Conservation (phyloP, 1,140 invertebrate species). For the Phortica variegata region DNA sequence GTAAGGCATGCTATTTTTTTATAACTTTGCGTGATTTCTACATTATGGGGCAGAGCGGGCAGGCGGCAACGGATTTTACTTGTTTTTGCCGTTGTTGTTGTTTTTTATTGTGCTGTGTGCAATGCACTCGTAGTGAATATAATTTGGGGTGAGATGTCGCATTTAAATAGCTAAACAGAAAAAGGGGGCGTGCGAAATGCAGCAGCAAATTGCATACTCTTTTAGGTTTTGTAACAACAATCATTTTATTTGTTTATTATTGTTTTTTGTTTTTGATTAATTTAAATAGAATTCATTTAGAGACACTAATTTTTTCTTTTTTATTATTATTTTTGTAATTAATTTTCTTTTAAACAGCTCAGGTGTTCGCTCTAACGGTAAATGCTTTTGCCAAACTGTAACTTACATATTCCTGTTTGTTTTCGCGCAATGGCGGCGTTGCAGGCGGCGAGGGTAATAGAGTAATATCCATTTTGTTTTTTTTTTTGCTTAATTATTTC, state of each 20-base stretch:
- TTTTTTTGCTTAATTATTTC: conserved; percentile 15
- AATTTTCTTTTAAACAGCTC: no score
- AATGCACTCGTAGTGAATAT: neutral
- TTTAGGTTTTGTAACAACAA: no score
- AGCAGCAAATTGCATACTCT: no score
- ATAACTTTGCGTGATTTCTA: conserved; percentile 25
- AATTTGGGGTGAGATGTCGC: no score
- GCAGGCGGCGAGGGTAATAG: conserved; percentile 62
- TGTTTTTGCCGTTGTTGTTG: conserved; percentile 9
- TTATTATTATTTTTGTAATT: no score
- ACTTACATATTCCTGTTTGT: conserved; percentile 60
- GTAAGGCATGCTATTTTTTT: conserved; percentile 10
- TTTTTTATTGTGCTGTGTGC: neutral
- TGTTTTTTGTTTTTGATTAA: no score
- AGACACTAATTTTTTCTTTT: no score
- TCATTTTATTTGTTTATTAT: no score
- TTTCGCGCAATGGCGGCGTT: conserved; percentile 60
- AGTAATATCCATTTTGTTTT: conserved; percentile 56
- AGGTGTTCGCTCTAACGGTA: no score
- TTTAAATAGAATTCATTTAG: no score
- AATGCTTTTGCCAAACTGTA: neutral
- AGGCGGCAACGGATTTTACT: conserved; percentile 22
- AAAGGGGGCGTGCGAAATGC: no score
- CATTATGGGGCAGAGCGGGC: conserved; percentile 1
- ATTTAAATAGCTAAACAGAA: no score